Percentiles rank a stretch among this genome's conserved stretches.
phyloP scores from a whole-genome alignment of 2,113 vertebrate genomes.

The Cyrtonyx montezumae region DNA sequence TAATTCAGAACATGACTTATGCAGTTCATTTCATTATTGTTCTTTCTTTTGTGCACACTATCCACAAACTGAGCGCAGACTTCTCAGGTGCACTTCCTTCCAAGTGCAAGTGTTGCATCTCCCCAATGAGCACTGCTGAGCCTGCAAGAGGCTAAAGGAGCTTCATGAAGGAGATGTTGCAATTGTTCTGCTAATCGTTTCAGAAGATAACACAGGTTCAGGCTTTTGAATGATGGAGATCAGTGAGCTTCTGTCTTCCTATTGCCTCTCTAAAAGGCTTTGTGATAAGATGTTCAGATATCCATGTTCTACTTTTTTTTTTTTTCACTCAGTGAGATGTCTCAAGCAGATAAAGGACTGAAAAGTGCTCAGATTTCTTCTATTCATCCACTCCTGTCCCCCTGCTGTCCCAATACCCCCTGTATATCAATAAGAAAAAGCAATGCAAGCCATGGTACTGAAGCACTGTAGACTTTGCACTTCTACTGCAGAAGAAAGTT shows the following conservation, averaged over 20 bases:
- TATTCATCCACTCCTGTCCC: background rate
- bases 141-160: background rate
- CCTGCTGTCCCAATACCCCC: background rate
- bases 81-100: background rate
- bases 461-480: background rate
- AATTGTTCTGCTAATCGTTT: background rate
- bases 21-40: background rate
- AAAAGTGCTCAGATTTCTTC: background rate
- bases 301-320: background rate
- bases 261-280: background rate
- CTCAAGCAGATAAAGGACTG: background rate
- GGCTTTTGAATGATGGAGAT: background rate
- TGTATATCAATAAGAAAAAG: background rate
- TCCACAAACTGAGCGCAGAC: background rate
- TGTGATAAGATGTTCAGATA: background rate
- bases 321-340: background rate
- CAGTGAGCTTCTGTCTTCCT: background rate
- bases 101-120: background rate
- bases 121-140: background rate
- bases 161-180: background rate
- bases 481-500: slow-evolving; percentile 35
- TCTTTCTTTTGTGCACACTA: background rate
- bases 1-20: background rate
- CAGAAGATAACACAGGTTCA: background rate
- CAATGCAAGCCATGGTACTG: background rate